Evolutionary conservation across 2,113 vertebrate genomes (phyloP).

Genomic region (Xiphophorus couchianus): DNA sequence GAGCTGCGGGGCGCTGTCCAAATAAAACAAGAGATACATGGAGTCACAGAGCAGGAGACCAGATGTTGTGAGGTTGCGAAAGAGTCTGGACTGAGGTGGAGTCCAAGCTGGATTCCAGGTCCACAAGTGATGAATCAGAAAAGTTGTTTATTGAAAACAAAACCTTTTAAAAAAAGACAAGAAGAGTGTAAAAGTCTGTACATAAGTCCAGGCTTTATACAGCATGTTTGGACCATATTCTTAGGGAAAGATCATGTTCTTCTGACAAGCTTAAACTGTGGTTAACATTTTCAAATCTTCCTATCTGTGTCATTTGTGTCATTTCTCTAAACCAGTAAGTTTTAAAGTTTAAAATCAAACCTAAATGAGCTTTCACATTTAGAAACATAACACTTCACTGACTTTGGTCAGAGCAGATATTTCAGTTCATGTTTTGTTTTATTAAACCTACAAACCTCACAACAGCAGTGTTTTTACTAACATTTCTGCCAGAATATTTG

Average conservation of each 20-base stretch:
- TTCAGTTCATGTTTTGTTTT: neutral
- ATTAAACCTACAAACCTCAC: neutral
- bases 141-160: conserved; percentile 51
- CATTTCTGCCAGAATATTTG: no score
- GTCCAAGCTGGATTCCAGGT: conserved; percentile 39
- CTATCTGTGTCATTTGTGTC: neutral
- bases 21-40: conserved; percentile 71
- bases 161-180: neutral
- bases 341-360: conserved; percentile 25
- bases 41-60: conserved; percentile 57
- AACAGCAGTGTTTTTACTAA: no score
- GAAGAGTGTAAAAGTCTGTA: neutral
- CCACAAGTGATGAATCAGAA: conserved; percentile 27
- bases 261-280: neutral
- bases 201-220: no score
- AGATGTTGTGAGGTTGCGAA: conserved; percentile 72
- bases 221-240: no score
- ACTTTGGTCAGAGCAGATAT: neutral
- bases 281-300: conserved; percentile 1
- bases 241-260: no score
- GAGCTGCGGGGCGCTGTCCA: conserved; percentile 71
- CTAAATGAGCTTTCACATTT: neutral
- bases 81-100: conserved; percentile 62
- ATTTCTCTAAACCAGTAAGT: neutral
- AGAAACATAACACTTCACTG: conserved; percentile 3